Evolutionary conservation across 2,797 vertebrate species (phyloP).

Genomic region (Cirrhinus molitorella): DNA sequence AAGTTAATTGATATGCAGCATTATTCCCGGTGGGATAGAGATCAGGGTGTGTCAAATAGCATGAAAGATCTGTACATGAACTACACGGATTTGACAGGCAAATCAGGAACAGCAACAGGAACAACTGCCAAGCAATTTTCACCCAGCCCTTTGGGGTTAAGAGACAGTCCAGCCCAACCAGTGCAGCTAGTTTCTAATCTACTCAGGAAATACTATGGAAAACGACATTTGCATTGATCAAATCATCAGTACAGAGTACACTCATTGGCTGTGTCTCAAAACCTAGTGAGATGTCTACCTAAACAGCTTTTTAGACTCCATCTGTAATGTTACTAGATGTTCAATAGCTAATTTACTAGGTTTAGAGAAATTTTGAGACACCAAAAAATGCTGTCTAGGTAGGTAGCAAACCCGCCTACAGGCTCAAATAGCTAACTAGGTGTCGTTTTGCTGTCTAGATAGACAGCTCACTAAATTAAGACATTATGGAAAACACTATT

Average conservation of each 20-base stretch:
- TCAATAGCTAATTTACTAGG: background rate
- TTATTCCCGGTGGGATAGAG: background rate
- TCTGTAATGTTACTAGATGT: too few relatives aligned
- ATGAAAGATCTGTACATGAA: background rate
- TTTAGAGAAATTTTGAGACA: background rate
- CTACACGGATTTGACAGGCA: background rate
- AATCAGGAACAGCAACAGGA: constrained; percentile 19
- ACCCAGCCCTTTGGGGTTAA: background rate
- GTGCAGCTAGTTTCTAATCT: background rate
- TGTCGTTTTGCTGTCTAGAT: background rate
- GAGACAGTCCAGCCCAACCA: background rate
- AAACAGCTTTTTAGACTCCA: background rate
- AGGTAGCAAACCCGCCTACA: background rate
- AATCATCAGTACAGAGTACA: background rate
- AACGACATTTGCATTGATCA: background rate
- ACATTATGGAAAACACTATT: background rate
- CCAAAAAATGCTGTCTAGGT: background rate
- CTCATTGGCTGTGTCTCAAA: background rate
- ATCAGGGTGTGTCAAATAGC: background rate
- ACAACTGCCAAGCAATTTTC: background rate
- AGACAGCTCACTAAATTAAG: background rate
- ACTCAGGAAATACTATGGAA: background rate
- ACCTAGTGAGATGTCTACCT: background rate
- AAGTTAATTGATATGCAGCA: background rate
- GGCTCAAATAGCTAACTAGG: background rate